Conservation (phyloP, 2,888 invertebrate species). For the Trilocha varians region DNA sequence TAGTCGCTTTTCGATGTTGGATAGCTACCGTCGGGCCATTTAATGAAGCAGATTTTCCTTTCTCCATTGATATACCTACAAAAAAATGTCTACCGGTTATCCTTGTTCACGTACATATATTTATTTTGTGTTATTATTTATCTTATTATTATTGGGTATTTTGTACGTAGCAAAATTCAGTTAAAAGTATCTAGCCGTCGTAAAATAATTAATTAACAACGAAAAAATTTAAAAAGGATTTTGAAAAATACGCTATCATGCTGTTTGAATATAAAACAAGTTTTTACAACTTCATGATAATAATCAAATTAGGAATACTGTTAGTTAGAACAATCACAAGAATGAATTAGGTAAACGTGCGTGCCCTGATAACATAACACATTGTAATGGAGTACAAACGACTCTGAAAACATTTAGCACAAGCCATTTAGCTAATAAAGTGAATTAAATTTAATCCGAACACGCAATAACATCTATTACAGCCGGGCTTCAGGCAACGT, state of each 20-base stretch:
- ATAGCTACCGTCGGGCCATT: slow-evolving; percentile 77
- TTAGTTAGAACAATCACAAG: not conserved
- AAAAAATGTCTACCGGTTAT: slow-evolving; percentile 24
- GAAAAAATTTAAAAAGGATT: too few relatives aligned
- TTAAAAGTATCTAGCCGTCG: too few relatives aligned
- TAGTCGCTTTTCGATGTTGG: slow-evolving; percentile 74
- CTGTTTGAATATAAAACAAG: too few relatives aligned
- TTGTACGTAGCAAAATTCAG: too few relatives aligned
- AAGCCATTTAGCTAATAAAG: not conserved
- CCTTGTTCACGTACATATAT: too few relatives aligned
- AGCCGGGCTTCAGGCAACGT: not conserved
- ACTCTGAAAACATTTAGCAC: not conserved
- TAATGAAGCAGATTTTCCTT: slow-evolving; percentile 73
- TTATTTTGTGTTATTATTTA: too few relatives aligned
- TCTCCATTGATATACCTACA: slow-evolving; percentile 62
- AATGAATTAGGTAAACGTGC: not conserved
- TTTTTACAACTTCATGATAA: too few relatives aligned
- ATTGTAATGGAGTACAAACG: not conserved
- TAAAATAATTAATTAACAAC: too few relatives aligned
- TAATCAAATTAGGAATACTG: too few relatives aligned
- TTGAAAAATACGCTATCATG: too few relatives aligned
- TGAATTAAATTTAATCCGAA: not conserved
- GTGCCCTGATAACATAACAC: not conserved
- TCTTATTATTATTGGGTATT: too few relatives aligned
- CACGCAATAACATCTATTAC: not conserved